Conservation (phyloP, 1,140 invertebrate genomes). For the Hyles vespertilio region DNA sequence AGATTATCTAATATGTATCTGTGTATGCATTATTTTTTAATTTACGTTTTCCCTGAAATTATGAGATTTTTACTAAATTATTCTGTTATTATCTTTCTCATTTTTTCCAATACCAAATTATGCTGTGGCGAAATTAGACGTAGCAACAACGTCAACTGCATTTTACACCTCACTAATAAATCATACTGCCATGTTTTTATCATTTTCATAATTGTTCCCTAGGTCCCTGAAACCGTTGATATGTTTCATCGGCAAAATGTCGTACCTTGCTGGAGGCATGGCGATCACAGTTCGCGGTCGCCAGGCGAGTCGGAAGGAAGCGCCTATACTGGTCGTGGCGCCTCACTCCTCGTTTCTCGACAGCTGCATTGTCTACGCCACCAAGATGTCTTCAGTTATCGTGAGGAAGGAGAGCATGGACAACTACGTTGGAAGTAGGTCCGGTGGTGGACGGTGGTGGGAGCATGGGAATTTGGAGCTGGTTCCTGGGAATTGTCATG, state of each 20-base stretch:
- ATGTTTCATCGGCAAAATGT: conserved; percentile 83
- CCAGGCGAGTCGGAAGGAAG: conserved; percentile 83
- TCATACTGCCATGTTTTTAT: not conserved
- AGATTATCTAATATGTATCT: too few relatives aligned
- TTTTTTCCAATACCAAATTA: too few relatives aligned
- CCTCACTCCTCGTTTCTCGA: conserved; percentile 93
- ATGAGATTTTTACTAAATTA: too few relatives aligned
- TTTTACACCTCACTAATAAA: too few relatives aligned
- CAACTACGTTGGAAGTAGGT: conserved; percentile 91
- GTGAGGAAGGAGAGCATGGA: conserved; percentile 86
- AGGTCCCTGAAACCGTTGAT: conserved; percentile 80
- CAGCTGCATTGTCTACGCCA: conserved; percentile 87
- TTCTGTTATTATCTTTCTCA: too few relatives aligned
- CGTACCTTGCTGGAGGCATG: conserved; percentile 86
- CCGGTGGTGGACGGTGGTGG: conserved; percentile 17
- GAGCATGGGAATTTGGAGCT: conserved; percentile 13
- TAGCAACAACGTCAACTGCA: too few relatives aligned
- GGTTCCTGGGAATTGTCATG: not conserved
- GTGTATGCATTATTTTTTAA: too few relatives aligned
- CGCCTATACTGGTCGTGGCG: conserved; percentile 89
- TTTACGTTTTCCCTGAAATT: too few relatives aligned
- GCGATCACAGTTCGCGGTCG: conserved; percentile 85
- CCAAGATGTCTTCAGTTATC: conserved; percentile 87
- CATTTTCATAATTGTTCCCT: conserved; percentile 27
- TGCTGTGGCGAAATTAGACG: too few relatives aligned